These are phyloP conservation scores for Spheniscus mendiculus DNA, from an alignment of 2,113 vertebrate species.

Conservation along the genomic window DNA sequence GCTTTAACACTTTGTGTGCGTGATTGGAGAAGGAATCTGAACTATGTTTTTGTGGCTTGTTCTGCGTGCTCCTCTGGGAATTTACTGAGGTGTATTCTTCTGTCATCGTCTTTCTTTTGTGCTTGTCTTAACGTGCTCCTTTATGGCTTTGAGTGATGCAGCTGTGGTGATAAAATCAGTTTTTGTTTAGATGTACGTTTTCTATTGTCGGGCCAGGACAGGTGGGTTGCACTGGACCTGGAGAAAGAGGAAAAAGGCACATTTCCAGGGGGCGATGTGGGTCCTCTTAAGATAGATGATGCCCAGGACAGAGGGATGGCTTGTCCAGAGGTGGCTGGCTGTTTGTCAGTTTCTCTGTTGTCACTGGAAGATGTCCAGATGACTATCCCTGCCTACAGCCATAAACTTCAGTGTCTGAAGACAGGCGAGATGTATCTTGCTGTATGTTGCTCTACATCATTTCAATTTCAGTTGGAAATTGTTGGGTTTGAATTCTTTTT, in stretches of 20 bases:
- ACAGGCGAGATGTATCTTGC: background rate
- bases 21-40: background rate
- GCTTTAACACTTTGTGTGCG: background rate
- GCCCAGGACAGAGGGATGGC: background rate
- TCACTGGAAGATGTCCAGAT: background rate
- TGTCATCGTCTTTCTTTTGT: background rate
- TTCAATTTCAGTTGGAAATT: background rate
- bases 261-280: background rate
- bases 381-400: background rate
- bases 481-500: background rate
- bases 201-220: background rate
- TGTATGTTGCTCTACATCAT: background rate
- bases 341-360: background rate
- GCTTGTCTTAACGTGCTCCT: background rate
- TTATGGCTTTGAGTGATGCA: background rate
- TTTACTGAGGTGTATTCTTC: background rate
- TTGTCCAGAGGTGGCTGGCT: background rate
- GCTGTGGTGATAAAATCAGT: background rate
- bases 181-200: background rate
- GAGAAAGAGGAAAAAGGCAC: background rate
- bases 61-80: accelerated
- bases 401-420: background rate
- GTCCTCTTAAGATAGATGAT: background rate
- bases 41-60: background rate
- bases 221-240: background rate